Conservation (phyloP, 2,797 vertebrate species). For the Psittacula echo region DNA sequence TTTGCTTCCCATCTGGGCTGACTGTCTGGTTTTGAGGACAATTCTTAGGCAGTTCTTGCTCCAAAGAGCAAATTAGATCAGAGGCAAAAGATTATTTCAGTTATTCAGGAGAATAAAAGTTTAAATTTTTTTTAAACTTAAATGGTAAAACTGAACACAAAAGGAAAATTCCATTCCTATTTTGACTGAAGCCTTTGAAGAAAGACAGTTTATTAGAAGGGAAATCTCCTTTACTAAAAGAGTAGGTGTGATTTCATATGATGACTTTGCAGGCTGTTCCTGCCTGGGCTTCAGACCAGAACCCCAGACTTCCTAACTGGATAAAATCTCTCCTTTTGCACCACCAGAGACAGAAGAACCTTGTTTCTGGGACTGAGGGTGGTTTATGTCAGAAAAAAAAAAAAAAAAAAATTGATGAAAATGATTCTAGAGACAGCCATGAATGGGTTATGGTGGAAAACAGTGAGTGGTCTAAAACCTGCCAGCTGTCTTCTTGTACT, state of each 20-base stretch:
- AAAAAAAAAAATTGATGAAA: not conserved
- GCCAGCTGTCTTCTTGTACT: not conserved
- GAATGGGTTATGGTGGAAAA: not conserved
- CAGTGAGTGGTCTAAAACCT: not conserved
- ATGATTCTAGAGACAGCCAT: not conserved
- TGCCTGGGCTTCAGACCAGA: not conserved
- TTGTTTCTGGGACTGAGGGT: not conserved
- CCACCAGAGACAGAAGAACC: not conserved
- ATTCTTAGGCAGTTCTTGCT: not conserved
- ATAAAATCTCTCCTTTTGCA: not conserved
- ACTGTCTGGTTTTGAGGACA: not conserved
- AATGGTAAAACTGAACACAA: not conserved
- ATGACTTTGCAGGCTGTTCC: not conserved
- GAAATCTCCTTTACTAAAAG: not conserved
- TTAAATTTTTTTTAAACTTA: not conserved
- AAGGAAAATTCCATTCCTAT: not conserved
- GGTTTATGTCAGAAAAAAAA: not conserved
- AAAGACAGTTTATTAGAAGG: not conserved
- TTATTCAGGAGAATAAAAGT: not conserved
- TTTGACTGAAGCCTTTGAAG: not conserved
- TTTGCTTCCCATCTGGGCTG: not conserved
- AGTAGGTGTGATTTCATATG: not conserved
- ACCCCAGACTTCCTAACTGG: not conserved
- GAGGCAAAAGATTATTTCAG: not conserved
- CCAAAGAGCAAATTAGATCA: not conserved